Conservation (phyloP, 2,113 vertebrate genomes). For the Ariopsis seemanni region DNA sequence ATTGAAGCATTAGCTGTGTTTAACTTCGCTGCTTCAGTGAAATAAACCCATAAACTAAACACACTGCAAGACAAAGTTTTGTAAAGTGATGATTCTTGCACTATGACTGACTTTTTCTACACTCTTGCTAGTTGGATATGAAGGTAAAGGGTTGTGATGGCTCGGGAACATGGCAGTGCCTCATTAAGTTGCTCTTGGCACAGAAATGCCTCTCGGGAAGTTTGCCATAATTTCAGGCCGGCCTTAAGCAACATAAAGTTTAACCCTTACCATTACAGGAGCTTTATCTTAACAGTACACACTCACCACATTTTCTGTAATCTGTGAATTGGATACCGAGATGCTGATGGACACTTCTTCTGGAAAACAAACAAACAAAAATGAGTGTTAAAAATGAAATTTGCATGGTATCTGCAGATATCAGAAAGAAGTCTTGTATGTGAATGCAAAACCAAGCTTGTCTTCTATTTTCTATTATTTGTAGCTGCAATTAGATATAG, state of each 20-base stretch:
- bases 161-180: neutral
- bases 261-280: neutral
- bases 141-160: neutral
- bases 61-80: neutral
- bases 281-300: neutral
- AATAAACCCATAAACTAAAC: constrained; percentile 3
- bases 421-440: neutral
- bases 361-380: constrained; percentile 57
- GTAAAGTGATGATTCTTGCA: neutral
- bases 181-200: constrained; percentile 22
- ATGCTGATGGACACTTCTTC: constrained; percentile 96
- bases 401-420: neutral
- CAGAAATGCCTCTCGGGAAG: neutral
- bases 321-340: constrained; percentile 94
- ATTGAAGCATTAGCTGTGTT: neutral
- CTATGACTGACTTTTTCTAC: neutral
- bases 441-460: neutral
- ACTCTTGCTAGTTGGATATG: neutral
- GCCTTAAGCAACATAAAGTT: neutral
- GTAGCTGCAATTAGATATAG: neutral
- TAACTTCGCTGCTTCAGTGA: neutral
- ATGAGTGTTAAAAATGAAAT: neutral
- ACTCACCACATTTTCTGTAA: constrained; percentile 98
- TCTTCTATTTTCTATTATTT: neutral
- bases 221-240: neutral